Base-by-base conservation (phyloP, 2,797 vertebrate genomes). In the Sebastiscus albofasciatus region DNA sequence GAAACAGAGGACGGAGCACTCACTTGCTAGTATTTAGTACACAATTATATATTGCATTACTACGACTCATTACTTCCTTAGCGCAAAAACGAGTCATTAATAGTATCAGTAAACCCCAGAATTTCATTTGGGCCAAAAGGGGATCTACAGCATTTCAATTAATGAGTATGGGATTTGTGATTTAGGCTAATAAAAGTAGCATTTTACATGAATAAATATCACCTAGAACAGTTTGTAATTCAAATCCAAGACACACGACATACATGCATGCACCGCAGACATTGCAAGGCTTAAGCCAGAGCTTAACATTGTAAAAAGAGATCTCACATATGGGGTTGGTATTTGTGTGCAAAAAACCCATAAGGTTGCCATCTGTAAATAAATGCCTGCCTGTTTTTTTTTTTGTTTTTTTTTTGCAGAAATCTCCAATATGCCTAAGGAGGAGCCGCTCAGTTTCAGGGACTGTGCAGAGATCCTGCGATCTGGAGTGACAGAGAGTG, bases 401-500 rank as follows among this genome's bases (percentile, higher is more conserved):
- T 52, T 27, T 29, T 24, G 24, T 24, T 24, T 31, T 33, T 46
- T 49, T 75, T 76, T 66, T 78, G 1, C 87, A 97, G 96, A 96
- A 82, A 93, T 96, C 83, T 91, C 92, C 62, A 85, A 77, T n/a
- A 13, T 71, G 22, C 77, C 88, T 42, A 92, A 92, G 79, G 94
- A 92, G 73, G 93, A 96, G 79, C 72, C 72, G 4, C 81, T 73
- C n/a, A 84, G 26, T 72, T 96, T 96, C 85, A 91, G 89, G 75
- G 96, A 97, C 83, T 97, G 97, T 82, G 94, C 96, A 0, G 95
- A 96, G 54, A 94, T 96, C 54, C 94, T 94, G 82, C 94, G 89
- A 86, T 93, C 94, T 16, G 97, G 96, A 79, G 87, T 93, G 72
- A 95, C 91, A 34, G 92, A 95, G 72, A 96, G 86, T 52, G 96